Evolutionary conservation across 2,888 invertebrate species (phyloP).

Genomic region (Nephrotoma appendiculata): DNA sequence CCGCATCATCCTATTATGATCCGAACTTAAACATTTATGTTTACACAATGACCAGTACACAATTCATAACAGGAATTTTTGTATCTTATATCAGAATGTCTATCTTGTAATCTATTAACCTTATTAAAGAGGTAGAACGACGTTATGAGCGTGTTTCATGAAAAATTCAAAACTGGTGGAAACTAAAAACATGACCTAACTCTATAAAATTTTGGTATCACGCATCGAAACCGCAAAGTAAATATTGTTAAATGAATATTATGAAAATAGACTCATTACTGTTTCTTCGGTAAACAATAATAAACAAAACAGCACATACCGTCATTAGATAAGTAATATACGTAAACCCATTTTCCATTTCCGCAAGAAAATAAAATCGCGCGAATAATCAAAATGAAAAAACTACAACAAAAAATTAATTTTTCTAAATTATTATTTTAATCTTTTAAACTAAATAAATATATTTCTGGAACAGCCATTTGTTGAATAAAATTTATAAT

Average conservation of each 20-base stretch:
- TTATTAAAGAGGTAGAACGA: too few species aligned
- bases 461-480: neutral
- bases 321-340: neutral
- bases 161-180: too few species aligned
- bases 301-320: neutral
- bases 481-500: neutral
- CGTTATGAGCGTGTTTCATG: too few species aligned
- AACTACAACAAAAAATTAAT: neutral
- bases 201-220: neutral
- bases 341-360: neutral
- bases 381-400: neutral
- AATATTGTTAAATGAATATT: neutral
- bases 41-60: too few species aligned
- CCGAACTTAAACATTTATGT: too few species aligned
- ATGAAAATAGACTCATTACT: neutral
- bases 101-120: too few species aligned
- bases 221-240: neutral
- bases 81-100: too few species aligned
- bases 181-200: too few species aligned
- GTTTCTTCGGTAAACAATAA: neutral
- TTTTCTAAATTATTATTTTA: neutral
- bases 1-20: too few species aligned
- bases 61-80: too few species aligned
- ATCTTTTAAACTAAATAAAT: neutral
- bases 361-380: neutral